Percentiles rank a stretch among this genome's conserved stretches.
Evolutionary conservation across 2,113 vertebrate species (phyloP).

Genomic region (Ammodytes marinus): DNA sequence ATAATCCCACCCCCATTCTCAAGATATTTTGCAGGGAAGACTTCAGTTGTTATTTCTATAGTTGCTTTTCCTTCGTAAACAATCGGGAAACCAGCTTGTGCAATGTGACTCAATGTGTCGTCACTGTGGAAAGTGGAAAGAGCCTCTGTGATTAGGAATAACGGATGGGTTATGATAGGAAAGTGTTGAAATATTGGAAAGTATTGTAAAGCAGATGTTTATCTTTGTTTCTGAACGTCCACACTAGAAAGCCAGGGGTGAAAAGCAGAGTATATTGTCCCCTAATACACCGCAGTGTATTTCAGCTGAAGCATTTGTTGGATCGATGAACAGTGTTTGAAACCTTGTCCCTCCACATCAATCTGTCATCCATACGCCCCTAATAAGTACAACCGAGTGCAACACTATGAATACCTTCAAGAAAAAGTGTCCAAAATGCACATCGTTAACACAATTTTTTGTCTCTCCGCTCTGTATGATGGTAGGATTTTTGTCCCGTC

Average conservation of each 20-base stretch:
- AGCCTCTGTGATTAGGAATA: not conserved
- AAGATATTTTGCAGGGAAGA: slow-evolving; percentile 31
- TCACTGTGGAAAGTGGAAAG: not conserved
- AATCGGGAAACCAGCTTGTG: not conserved
- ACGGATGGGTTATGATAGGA: not conserved
- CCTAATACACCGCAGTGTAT: no score
- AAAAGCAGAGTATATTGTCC: not conserved
- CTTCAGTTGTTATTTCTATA: slow-evolving; percentile 25
- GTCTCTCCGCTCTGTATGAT: no score
- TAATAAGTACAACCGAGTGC: no score
- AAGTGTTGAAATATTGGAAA: not conserved
- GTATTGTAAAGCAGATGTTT: not conserved
- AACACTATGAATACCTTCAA: no score
- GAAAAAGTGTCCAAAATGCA: no score
- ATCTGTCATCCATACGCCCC: no score
- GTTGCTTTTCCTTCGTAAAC: slow-evolving; percentile 8
- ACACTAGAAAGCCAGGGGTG: not conserved
- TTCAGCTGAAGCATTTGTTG: no score
- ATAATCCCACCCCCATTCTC: slow-evolving; percentile 33
- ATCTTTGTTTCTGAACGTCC: not conserved
- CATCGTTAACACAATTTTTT: not conserved
- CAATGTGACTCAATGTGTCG: not conserved
- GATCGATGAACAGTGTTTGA: no score
- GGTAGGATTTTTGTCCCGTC: not conserved
- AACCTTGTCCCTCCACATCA: no score